Evolutionary conservation across 2,797 vertebrate species (phyloP), one percentile per base, ranked within the genome.

Genomic region (Siniperca obscura): DNA sequence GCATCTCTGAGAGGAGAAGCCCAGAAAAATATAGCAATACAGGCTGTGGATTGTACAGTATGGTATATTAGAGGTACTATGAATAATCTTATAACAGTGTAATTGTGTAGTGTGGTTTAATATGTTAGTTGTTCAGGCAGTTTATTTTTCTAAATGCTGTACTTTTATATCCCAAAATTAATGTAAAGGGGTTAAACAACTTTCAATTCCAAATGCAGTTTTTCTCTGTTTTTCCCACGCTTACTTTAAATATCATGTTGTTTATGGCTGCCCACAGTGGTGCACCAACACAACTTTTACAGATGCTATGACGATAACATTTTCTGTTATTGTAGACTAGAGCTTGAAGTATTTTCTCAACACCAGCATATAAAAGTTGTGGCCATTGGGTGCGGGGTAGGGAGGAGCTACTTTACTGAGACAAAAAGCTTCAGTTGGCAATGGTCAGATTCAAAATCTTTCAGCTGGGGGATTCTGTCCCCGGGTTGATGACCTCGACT

Each of bases 251-350:
- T 25, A 13, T 52, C 46, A 25, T 44, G 50, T 40, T 25, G 48
- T 82, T 83, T 75, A 85, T 16, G 30, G 27, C 17, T 1, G 30
- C 50, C 13, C 30, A 13, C 40, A 34, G 27, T 50, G 1, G 25
- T n/a, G 55, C 42, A 17, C 16, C 17, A 12, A 21, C 40, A 62
- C 67, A 27, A 40, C 60, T 70, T 82, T 70, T 16, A 74, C 64
- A 81, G 48, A 55, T 46, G 48, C 50, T 68, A 2, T 16, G 4
- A 74, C 21, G 36, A 13, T 74, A 64, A 67, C 62, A 25, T 12
- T 1, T 78, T 36, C 10, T 40, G 17, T 42, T 44, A 17, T 17
- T 75, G 55, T 36, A 4, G 21, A 46, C 4, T 7, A 12, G 42
- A 70, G 73, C 25, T 42, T 8, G 14, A 64, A 34, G n/a, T 57